Evolutionary conservation across 2,113 vertebrate species (phyloP).

Genomic region (Gymnarchus niloticus): DNA sequence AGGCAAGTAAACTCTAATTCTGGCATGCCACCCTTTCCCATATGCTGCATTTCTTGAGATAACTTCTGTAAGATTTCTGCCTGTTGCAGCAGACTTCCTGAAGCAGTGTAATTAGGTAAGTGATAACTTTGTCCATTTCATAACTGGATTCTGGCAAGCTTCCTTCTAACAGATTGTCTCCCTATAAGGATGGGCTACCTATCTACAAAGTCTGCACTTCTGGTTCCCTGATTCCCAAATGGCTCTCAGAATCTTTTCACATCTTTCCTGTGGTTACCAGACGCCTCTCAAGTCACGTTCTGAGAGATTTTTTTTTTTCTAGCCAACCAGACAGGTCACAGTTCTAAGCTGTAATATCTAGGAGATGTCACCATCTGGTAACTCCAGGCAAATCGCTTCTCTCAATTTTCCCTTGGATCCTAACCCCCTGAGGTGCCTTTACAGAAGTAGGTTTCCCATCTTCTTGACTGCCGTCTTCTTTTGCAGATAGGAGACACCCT

Average conservation of each 20-base stretch:
- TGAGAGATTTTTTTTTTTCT: neutral
- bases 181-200: neutral
- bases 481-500: neutral
- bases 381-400: neutral
- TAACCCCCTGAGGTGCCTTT: neutral
- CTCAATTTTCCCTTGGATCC: neutral
- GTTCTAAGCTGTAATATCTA: too few relatives aligned
- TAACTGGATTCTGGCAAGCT: neutral
- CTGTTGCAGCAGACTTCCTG: slow-evolving; percentile 18
- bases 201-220: neutral
- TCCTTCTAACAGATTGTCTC: neutral
- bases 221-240: neutral
- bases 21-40: neutral
- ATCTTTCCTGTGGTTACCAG: neutral
- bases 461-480: neutral
- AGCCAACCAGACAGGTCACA: too few relatives aligned
- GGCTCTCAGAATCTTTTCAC: neutral
- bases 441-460: neutral
- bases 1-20: neutral
- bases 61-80: slow-evolving; percentile 36
- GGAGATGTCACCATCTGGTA: neutral
- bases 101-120: slow-evolving; percentile 34
- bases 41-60: slow-evolving; percentile 32
- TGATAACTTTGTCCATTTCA: slow-evolving; percentile 26
- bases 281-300: neutral